Evolutionary conservation across 2,113 vertebrate species (phyloP), one percentile per base, ranked within the genome.

Genomic region (Mastomys natalensis): DNA sequence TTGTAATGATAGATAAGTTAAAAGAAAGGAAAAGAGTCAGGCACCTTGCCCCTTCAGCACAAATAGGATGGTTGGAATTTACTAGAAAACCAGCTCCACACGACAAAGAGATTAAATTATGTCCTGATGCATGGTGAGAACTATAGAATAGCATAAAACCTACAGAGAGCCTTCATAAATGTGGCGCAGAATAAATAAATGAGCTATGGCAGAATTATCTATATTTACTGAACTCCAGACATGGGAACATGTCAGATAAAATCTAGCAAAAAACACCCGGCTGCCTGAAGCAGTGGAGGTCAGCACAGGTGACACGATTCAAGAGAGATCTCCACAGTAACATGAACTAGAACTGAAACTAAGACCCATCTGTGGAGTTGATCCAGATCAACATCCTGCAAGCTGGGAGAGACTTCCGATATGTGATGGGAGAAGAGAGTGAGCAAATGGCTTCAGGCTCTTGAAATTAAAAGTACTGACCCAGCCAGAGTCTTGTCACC

Each of bases 251-350:
- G 0, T 74, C 73, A 72, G 34, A 76, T 43, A 84, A 91, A 93
- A 80, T 87, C 31, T 68, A 73, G 43, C n/a, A 9, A 89, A 91
- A 24, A 21, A 62, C 51, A 1, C 48, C 21, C 68, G 17, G 43
- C 51, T 74, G 55, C 5, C 19, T 8, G 73, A 22, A 43, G 21
- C 31, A 80, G 29, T 70, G 76, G 43, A 93, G 82, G 87, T 37
- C 74, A 92, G 94, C n/a, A n/a, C 15, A 62, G 16, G n/a, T 66
- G 58, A 91, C 34, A 68, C 73, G 86, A 92, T 68, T 73, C 45
- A 60, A 78, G 45, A 88, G 64, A 76, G 85, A 92, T 40, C 6
- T 72, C 24, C n/a, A 68, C 91, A 37, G n/a, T 12, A 6, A 22
- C 6, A 34, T 66, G 58, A 66, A 43, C 7, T 76, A 80, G n/a